Conservation (phyloP, 2,888 invertebrate species). For the Leptodirus hochenwartii region DNA sequence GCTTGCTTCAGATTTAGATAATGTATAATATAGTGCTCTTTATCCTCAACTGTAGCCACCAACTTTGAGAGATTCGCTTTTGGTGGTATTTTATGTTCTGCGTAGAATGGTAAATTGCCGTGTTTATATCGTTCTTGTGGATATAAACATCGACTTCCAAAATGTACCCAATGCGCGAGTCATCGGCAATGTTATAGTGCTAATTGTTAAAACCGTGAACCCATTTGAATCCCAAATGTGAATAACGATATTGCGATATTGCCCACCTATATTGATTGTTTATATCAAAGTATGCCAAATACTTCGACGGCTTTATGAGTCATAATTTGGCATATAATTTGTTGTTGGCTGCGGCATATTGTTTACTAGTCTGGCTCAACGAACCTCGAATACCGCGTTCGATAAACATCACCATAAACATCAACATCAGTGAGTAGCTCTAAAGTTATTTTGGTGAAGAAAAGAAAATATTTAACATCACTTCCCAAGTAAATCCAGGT, state of each 20-base stretch:
- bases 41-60: slow-evolving; percentile 5
- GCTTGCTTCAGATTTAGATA: slow-evolving; percentile 4
- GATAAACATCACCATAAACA: slow-evolving; percentile 5
- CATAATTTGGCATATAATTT: slow-evolving; percentile 16
- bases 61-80: background rate
- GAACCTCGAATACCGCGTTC: slow-evolving; percentile 7
- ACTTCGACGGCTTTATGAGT: slow-evolving; percentile 10
- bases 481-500: slow-evolving; percentile 17
- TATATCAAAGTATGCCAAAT: slow-evolving; percentile 12
- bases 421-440: slow-evolving; percentile 5
- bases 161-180: no score
- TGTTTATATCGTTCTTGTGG: slow-evolving; percentile 21
- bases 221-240: slow-evolving; percentile 4
- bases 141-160: no score
- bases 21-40: slow-evolving; percentile 6
- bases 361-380: slow-evolving; percentile 10
- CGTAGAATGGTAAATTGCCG: slow-evolving; percentile 14
- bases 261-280: slow-evolving; percentile 13
- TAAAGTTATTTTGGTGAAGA: slow-evolving; percentile 10
- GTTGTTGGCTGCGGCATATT: slow-evolving; percentile 18
- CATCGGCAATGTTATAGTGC: no score
- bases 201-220: slow-evolving; percentile 3
- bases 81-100: slow-evolving; percentile 13
- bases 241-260: slow-evolving; percentile 7
- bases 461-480: slow-evolving; percentile 17